Conservation (phyloP, 1,140 invertebrate species). For the Procambarus clarkii region DNA sequence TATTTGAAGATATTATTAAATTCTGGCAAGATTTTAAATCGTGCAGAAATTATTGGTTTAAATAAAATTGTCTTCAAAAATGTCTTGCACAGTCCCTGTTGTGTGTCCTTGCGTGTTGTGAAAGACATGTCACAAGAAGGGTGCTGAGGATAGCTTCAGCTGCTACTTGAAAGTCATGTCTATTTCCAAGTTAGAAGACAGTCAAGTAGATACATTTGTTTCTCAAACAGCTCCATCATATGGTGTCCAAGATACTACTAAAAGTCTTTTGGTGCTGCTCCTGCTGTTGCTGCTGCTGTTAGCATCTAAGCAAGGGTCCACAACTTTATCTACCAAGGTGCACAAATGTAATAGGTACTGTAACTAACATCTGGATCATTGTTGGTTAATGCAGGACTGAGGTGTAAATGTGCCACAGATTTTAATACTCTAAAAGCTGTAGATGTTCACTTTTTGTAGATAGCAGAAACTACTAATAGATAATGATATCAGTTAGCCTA, state of each 20-base stretch:
- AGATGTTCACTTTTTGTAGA: not conserved
- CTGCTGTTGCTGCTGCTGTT: not conserved
- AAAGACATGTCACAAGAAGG: conserved; percentile 38
- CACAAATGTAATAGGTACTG: not conserved
- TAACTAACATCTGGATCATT: conserved; percentile 18
- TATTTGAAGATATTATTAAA: conserved; percentile 26
- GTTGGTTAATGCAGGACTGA: conserved; percentile 29
- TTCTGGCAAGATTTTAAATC: conserved; percentile 31
- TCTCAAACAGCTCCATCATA: conserved; percentile 22
- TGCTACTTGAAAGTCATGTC: conserved; percentile 4
- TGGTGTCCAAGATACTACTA: not conserved
- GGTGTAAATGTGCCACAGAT: conserved; percentile 28
- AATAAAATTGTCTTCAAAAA: conserved; percentile 30
- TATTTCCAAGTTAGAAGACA: conserved; percentile 17
- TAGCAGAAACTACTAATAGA: not conserved
- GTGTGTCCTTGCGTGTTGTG: conserved; percentile 60
- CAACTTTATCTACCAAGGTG: conserved; percentile 26
- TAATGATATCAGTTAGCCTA: not conserved
- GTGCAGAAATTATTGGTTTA: conserved; percentile 10
- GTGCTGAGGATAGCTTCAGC: conserved; percentile 12
- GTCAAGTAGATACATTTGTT: conserved; percentile 11
- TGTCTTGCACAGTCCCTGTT: conserved; percentile 49
- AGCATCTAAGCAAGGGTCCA: conserved; percentile 21
- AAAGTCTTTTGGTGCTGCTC: not conserved
- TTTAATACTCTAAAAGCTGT: conserved; percentile 27